Percentiles rank a stretch among this genome's conserved stretches.
Conservation (phyloP, 2,113 vertebrate species). For the human region GRCh38 chr18:40168001-40168500, state of each 20-base stretch:
- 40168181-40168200: background rate
- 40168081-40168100: background rate
- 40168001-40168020: background rate
- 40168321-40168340: background rate
- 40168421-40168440: background rate
- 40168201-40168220: background rate
- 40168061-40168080: background rate
- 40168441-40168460: background rate
- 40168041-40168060: background rate
- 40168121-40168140: background rate
- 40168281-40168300: too few species aligned
- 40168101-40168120: background rate
- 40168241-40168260: background rate
- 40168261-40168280: background rate
- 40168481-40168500: background rate
- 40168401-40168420: background rate
- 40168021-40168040: background rate
- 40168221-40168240: background rate
- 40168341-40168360: background rate
- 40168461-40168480: background rate
- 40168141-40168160: background rate
- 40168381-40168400: background rate
- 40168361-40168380: background rate
- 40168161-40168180: background rate
- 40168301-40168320: background rate